These are phyloP conservation scores for Willowsia nigromaculata DNA, from an alignment of 2,888 invertebrate species.

Conservation along the genomic window DNA sequence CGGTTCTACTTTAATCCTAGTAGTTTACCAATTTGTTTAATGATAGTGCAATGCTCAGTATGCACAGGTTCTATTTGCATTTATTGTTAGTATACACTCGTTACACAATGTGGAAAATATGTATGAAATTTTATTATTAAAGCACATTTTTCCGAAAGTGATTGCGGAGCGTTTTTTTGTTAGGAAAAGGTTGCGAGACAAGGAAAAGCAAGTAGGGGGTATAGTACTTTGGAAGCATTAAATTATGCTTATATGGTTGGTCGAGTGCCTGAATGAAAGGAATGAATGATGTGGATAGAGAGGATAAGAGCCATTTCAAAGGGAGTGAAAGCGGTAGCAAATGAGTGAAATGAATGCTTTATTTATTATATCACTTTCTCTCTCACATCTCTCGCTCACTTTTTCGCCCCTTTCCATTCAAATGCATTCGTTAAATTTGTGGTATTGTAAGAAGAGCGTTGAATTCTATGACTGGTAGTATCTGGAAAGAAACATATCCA, in stretches of 20 bases:
- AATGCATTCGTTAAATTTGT: neutral
- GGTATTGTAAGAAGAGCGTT: neutral
- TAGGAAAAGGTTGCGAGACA: neutral
- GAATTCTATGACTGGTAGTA: too few relatives aligned
- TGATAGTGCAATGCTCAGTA: too few relatives aligned
- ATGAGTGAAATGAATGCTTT: constrained; percentile 17
- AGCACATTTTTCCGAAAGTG: neutral
- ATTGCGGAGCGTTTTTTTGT: neutral
- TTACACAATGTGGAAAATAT: neutral
- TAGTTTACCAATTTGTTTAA: too few relatives aligned
- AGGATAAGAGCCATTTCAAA: neutral
- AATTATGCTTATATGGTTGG: constrained; percentile 3
- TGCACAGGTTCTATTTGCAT: too few relatives aligned
- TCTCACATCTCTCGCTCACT: neutral
- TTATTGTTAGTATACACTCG: too few relatives aligned
- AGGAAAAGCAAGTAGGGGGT: neutral
- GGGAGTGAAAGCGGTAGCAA: constrained; percentile 26
- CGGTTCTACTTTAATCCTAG: neutral
- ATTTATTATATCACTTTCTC: neutral
- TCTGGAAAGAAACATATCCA: too few relatives aligned
- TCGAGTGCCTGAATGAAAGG: neutral
- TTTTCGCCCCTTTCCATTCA: neutral
- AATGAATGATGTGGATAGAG: constrained; percentile 10
- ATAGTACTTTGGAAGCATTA: neutral
- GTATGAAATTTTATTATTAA: neutral